phyloP scores from a whole-genome alignment of 2,797 vertebrate genomes.

The Gorsachius magnificus region DNA sequence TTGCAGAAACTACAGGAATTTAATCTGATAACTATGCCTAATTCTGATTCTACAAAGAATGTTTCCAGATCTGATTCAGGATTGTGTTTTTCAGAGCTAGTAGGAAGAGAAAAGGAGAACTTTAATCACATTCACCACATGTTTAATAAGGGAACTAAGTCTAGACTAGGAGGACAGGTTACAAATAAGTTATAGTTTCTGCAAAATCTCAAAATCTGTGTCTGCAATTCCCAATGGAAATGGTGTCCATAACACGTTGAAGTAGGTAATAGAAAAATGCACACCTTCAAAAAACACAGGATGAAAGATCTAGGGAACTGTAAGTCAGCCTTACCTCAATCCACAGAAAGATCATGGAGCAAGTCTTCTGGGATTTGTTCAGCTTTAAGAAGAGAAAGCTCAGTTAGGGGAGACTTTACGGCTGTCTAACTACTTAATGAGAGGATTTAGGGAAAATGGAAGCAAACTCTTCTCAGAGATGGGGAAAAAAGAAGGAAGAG shows the following conservation, averaged over 20 bases:
- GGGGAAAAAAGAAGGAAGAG: neutral
- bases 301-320: neutral
- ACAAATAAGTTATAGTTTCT: neutral
- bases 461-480: neutral
- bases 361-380: neutral
- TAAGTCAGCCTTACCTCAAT: neutral
- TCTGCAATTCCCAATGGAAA: neutral
- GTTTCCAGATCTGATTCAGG: neutral
- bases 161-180: neutral
- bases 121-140: neutral
- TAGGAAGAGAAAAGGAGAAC: neutral
- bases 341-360: neutral
- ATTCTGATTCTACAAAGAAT: neutral
- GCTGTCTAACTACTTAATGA: neutral
- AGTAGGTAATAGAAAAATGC: neutral
- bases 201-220: neutral
- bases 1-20: neutral
- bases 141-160: neutral
- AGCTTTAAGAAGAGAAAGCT: neutral
- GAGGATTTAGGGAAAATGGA: neutral
- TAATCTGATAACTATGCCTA: neutral
- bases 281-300: neutral
- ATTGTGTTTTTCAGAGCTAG: neutral
- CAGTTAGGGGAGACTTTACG: neutral
- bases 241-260: rapidly evolving